Conservation (phyloP, 2,888 invertebrate genomes). For the Heliconius erato region DNA sequence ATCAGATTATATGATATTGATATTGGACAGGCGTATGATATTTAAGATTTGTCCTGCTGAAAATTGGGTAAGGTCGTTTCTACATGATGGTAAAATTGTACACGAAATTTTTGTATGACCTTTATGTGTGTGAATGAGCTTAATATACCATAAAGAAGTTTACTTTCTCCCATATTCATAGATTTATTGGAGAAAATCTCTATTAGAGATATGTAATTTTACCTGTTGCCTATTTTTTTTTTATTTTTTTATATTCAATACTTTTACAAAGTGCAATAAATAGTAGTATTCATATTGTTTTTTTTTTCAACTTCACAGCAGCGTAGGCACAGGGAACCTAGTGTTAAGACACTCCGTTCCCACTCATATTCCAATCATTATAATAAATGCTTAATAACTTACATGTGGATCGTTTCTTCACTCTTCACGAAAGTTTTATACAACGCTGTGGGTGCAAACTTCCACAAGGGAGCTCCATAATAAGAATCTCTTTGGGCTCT, state of each 20-base stretch:
- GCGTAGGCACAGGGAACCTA: too few species aligned
- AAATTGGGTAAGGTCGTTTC: constrained; percentile 38
- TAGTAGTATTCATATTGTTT: too few species aligned
- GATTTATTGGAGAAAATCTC: too few species aligned
- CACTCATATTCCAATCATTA: not conserved
- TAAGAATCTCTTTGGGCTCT: constrained; percentile 92
- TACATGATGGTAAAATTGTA: constrained; percentile 14
- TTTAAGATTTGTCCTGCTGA: constrained; percentile 38
- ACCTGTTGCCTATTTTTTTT: too few species aligned
- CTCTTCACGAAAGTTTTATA: constrained; percentile 90
- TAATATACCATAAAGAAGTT: not conserved
- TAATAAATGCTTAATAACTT: constrained; percentile 63
- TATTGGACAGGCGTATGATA: constrained; percentile 31
- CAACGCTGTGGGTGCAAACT: constrained; percentile 89
- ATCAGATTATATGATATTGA: constrained; percentile 40
- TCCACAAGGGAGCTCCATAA: constrained; percentile 94
- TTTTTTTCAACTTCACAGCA: too few species aligned
- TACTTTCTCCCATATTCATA: too few species aligned
- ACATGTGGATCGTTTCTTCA: constrained; percentile 93
- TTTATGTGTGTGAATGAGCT: not conserved
- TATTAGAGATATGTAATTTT: too few species aligned
- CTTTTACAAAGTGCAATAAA: too few species aligned
- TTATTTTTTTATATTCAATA: too few species aligned
- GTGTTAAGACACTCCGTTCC: too few species aligned
- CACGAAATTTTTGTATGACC: not conserved